phyloP scores from a whole-genome alignment of 2,888 invertebrate genomes.

The Beris chalybata region DNA sequence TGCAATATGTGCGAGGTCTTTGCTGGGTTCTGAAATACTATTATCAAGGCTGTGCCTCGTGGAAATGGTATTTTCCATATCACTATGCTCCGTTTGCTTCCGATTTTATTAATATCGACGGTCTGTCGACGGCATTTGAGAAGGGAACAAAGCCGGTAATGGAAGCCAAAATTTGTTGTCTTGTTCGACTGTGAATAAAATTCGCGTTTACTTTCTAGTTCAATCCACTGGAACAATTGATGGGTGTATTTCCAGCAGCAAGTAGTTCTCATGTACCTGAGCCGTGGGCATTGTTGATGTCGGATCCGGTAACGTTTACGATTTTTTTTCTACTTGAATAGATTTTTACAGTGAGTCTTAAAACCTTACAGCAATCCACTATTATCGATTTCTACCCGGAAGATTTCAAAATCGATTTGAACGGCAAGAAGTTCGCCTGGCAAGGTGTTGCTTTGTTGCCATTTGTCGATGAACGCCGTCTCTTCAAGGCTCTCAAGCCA shows the following conservation, averaged over 20 bases:
- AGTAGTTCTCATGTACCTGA: constrained; percentile 90
- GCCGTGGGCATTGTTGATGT: constrained; percentile 94
- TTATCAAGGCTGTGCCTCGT: constrained; percentile 98
- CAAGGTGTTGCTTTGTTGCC: constrained; percentile 98
- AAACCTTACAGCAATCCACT: constrained; percentile 68
- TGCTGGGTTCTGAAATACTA: constrained; percentile 99
- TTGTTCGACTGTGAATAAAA: neutral
- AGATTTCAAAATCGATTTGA: constrained; percentile 96
- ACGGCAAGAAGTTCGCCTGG: constrained; percentile 99
- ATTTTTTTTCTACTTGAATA: constrained; percentile 38
- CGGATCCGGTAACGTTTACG: constrained; percentile 69
- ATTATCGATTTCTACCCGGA: constrained; percentile 99
- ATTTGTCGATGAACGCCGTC: constrained; percentile 92
- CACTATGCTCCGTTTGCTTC: constrained; percentile 99
- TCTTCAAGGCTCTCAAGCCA: constrained; percentile 79
- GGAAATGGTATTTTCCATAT: constrained; percentile 99
- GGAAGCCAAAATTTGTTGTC: constrained; percentile 22
- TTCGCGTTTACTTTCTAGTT: constrained; percentile 63
- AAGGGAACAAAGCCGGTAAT: constrained; percentile 83
- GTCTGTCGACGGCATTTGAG: constrained; percentile 85
- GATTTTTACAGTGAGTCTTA: constrained; percentile 17
- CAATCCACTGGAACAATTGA: constrained; percentile 95
- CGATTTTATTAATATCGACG: constrained; percentile 91
- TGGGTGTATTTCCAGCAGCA: constrained; percentile 99
- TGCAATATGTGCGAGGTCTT: constrained; percentile 93